Conservation (phyloP, 2,113 vertebrate species). For the Paratilapia polleni region DNA sequence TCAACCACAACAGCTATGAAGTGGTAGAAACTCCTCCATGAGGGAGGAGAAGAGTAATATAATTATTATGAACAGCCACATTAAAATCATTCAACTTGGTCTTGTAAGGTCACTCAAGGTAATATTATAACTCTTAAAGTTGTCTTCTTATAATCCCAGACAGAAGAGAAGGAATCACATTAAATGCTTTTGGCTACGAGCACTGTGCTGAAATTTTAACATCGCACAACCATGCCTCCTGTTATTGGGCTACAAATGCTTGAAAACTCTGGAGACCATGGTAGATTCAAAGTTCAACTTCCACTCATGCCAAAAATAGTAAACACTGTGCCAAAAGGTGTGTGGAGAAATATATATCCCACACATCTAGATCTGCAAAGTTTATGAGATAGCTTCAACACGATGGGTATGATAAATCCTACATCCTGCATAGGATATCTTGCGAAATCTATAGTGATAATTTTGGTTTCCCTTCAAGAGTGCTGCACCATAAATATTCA, state of each 20-base stretch:
- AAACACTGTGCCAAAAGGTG: slow-evolving; percentile 43
- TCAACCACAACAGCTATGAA: slow-evolving; percentile 41
- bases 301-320: slow-evolving; percentile 65
- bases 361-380: slow-evolving; percentile 1
- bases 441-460: background rate
- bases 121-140: slow-evolving; percentile 63
- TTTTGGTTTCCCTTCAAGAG: background rate
- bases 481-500: background rate
- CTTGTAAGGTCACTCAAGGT: slow-evolving; percentile 53
- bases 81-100: slow-evolving; percentile 53
- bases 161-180: slow-evolving; percentile 50
- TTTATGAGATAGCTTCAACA: slow-evolving; percentile 21
- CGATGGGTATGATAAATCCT: slow-evolving; percentile 19
- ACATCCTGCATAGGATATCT: background rate
- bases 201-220: slow-evolving; percentile 46
- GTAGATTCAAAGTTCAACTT: slow-evolving; percentile 54
- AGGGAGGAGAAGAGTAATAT: slow-evolving; percentile 37
- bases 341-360: slow-evolving; percentile 52
- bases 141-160: slow-evolving; percentile 54
- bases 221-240: slow-evolving; percentile 27
- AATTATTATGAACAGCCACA: slow-evolving; percentile 51
- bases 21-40: slow-evolving; percentile 28
- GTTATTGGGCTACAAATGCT: slow-evolving; percentile 34
- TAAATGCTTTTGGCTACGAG: slow-evolving; percentile 53
- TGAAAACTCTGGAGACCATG: slow-evolving; percentile 19